These are phyloP conservation scores for Laspeyria flexula DNA, from an alignment of 2,888 invertebrate species.

Conservation along the genomic window DNA sequence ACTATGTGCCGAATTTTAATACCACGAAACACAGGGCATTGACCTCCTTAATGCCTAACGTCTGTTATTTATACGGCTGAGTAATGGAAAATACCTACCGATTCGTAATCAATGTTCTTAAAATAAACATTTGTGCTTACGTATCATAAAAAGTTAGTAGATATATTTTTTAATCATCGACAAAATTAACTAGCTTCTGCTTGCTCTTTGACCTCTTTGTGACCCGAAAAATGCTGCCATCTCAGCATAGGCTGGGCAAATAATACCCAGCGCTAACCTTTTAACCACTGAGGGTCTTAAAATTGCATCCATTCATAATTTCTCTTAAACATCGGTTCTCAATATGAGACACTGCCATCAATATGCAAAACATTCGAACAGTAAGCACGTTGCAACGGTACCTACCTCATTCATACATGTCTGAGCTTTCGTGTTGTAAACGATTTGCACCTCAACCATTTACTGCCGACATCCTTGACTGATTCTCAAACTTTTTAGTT, in stretches of 20 bases:
- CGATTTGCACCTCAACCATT: constrained; percentile 3
- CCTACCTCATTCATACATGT: not conserved
- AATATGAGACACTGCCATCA: not conserved
- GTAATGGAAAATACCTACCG: not conserved
- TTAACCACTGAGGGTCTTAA: too few species aligned
- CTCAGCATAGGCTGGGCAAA: too few species aligned
- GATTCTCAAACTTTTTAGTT: constrained; percentile 4
- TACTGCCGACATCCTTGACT: not conserved
- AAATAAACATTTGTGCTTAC: too few species aligned
- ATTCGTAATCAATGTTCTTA: not conserved
- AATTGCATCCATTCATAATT: too few species aligned
- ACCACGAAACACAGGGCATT: constrained; percentile 12
- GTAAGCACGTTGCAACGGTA: constrained; percentile 1
- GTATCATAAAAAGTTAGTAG: too few species aligned
- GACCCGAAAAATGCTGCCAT: too few species aligned
- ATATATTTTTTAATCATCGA: too few species aligned
- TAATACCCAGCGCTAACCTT: too few species aligned
- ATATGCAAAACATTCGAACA: not conserved
- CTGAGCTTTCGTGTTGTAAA: not conserved
- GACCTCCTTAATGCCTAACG: constrained; percentile 8
- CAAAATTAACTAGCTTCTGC: too few species aligned
- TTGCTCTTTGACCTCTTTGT: too few species aligned
- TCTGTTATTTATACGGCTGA: not conserved
- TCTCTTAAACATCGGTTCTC: not conserved
- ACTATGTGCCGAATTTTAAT: constrained; percentile 23